phyloP scores from a whole-genome alignment of 2,113 vertebrate species.

The Macrotis lagotis region DNA sequence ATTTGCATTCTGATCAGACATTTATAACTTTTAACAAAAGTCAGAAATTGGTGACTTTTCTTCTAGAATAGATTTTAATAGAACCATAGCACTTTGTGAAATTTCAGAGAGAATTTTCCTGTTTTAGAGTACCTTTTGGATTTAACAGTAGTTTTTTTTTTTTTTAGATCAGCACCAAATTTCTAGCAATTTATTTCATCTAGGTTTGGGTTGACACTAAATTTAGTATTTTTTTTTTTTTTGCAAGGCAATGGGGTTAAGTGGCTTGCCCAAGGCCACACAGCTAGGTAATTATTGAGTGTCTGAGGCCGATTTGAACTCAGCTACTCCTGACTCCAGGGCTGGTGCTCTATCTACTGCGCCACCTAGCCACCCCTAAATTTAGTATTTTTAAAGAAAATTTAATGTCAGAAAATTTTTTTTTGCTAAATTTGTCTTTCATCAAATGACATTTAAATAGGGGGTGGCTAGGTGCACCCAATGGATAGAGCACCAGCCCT shows the following conservation, averaged over 20 bases:
- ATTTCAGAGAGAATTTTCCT: slow-evolving; percentile 18
- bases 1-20: not conserved
- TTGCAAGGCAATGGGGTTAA: too few species aligned
- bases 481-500: too few species aligned
- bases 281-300: too few species aligned
- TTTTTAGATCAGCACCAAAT: not conserved
- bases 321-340: too few species aligned
- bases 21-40: not conserved
- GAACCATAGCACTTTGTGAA: not conserved
- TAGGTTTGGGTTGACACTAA: not conserved
- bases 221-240: slow-evolving; percentile 51
- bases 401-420: not conserved
- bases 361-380: too few species aligned
- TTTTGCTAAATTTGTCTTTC: slow-evolving; percentile 46
- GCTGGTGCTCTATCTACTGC: too few species aligned
- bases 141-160: not conserved
- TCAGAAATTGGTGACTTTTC: not conserved
- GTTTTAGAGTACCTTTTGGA: slow-evolving; percentile 24
- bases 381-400: slow-evolving; percentile 41
- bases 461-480: too few species aligned
- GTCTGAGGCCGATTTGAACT: too few species aligned
- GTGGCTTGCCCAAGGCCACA: too few species aligned
- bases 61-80: not conserved
- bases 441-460: slow-evolving; percentile 32
- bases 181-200: slow-evolving; percentile 42